A percentile compares a stretch with the other conserved stretches of the same genome.
Evolutionary conservation across 2,113 vertebrate genomes (phyloP).

Genomic region (Oreotrochilus melanogaster): DNA sequence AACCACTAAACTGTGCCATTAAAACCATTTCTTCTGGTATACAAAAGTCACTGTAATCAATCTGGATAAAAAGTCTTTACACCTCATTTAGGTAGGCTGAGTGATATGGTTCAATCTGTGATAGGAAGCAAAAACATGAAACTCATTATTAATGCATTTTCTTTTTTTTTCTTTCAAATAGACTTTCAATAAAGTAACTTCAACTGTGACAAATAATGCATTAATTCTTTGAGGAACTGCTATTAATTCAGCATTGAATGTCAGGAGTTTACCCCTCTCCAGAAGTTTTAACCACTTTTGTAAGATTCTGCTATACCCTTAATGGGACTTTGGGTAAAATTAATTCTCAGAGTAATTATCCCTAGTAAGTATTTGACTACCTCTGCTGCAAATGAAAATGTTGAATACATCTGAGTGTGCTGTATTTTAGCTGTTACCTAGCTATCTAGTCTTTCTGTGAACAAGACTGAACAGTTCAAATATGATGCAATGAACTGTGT

Average conservation of each 20-base stretch:
- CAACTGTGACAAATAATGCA: conserved; percentile 11
- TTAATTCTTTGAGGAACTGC: conserved; percentile 44
- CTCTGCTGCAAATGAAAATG: neutral
- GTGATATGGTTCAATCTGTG: neutral
- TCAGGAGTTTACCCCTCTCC: conserved; percentile 13
- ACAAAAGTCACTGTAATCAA: neutral
- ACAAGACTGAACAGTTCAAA: neutral
- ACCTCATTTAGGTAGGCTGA: neutral
- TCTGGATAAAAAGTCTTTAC: neutral
- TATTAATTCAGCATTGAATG: conserved; percentile 20
- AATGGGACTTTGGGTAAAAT: neutral
- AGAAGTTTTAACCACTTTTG: conserved; percentile 43
- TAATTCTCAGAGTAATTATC: neutral
- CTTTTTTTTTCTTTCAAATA: neutral
- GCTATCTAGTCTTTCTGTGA: neutral
- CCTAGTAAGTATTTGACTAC: neutral
- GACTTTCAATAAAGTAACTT: neutral
- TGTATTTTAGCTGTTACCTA: neutral
- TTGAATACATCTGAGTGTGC: neutral
- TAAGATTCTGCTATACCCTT: neutral
- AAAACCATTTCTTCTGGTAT: neutral
- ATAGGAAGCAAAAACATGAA: neutral
- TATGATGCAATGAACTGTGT: neutral
- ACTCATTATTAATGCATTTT: neutral
- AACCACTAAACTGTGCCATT: neutral